Evolutionary conservation across 2,113 vertebrate genomes (phyloP).

Genomic region (Uropsilus gracilis): DNA sequence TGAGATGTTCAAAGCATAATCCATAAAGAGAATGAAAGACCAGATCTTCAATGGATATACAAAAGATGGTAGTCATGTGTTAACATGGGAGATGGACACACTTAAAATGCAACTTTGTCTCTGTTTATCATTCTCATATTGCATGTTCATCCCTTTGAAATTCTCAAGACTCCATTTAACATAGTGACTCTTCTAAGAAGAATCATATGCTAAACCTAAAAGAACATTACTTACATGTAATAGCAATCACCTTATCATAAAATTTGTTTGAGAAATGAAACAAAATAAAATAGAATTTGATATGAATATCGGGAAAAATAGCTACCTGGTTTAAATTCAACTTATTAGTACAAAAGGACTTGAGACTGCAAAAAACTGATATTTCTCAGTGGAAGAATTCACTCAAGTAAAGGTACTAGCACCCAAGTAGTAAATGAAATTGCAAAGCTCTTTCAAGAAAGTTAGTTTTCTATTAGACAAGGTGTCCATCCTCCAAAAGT

Average conservation of each 20-base stretch:
- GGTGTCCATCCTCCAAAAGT: background rate
- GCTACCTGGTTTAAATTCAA: background rate
- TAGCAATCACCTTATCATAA: background rate
- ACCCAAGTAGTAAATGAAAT: rapidly evolving
- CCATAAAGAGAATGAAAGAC: background rate
- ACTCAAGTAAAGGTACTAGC: background rate
- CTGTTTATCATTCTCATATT: background rate
- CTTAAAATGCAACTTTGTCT: background rate
- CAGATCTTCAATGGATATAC: background rate
- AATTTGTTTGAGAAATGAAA: background rate
- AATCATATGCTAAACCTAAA: background rate
- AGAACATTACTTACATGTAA: background rate
- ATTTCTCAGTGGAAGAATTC: background rate
- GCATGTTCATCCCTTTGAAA: background rate
- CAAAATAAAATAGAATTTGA: background rate
- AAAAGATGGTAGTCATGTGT: background rate
- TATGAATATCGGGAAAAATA: background rate
- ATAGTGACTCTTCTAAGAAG: background rate
- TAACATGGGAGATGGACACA: background rate
- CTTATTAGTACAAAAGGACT: background rate
- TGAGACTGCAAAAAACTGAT: background rate
- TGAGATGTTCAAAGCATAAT: background rate
- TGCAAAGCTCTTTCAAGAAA: background rate
- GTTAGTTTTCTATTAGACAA: background rate
- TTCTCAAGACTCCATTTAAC: background rate